Evolutionary conservation across 2,797 vertebrate species (phyloP).

Genomic region (Glossophaga mutica): DNA sequence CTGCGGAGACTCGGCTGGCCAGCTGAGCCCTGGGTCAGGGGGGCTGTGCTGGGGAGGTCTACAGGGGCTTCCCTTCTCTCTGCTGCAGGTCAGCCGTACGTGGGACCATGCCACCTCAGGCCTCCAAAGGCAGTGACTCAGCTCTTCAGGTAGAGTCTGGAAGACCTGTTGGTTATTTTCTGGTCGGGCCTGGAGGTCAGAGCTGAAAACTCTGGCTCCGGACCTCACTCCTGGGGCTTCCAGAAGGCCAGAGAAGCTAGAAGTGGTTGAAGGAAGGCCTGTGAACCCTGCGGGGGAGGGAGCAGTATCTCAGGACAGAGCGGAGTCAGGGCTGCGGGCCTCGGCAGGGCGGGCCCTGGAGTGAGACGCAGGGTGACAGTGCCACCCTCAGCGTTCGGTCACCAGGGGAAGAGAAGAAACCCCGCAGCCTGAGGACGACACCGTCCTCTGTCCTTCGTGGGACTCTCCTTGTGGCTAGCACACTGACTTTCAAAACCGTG

Average conservation of each 20-base stretch:
- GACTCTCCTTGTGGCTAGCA: neutral
- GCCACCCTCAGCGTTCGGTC: neutral
- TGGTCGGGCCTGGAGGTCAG: neutral
- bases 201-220: neutral
- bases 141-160: neutral
- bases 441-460: neutral
- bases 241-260: neutral
- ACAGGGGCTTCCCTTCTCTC: neutral
- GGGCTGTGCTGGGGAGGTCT: neutral
- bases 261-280: neutral
- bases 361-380: rapidly evolving
- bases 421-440: neutral
- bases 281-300: neutral
- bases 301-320: neutral
- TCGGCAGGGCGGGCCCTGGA: neutral
- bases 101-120: too few relatives aligned
- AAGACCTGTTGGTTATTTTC: neutral
- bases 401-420: neutral
- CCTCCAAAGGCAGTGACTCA: neutral
- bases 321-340: neutral
- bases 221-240: neutral
- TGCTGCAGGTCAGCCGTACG: rapidly evolving
- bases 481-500: neutral
- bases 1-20: neutral
- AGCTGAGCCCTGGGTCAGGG: neutral